Evolutionary conservation across 2,113 vertebrate species (phyloP), one percentile per base, ranked within the genome.

Genomic region (Pholis gunnellus): DNA sequence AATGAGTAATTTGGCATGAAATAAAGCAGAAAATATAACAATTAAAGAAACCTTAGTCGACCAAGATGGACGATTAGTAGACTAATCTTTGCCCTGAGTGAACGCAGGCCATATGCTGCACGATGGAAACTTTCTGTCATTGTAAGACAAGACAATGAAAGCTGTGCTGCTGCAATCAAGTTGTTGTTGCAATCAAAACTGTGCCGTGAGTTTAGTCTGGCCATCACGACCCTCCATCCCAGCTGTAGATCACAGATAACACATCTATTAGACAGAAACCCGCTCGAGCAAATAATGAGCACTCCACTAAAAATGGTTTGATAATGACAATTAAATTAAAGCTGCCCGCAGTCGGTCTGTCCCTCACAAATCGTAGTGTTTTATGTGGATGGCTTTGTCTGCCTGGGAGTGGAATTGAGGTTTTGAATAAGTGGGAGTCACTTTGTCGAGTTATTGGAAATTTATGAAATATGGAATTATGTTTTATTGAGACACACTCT

Each of bases 301-400:
- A 57, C 85, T 76, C 70, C 0, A 0, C 63, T 87, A 81, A 72
- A 86, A 89, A 86, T 81, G 56, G 81, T 72, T 87, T 91, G 85
- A 92, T 88, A 81, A 83, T 83, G 71, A 86, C 81, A 73, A 72
- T 84, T 89, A 77, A 76, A 87, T 86, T 65, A 34, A 82, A 88
- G 65, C 65, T 87, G 76, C 70, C 71, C 63, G 42, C 66, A 65
- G 66, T 54, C 69, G 77, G 79, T 83, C 46, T 73, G 78, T 74
- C 36, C 1, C 46, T 76, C 46, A 57, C 72, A 75, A 73, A 80
- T 83, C 25, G 46, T 36, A 27, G 38, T 70, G 31, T 83, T 78
- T 72, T 67, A 78, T 82, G 60, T 56, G 40, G 27, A 59, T 70
- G 29, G 15, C 31, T 75, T 81, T 74, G 44, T 57, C 27, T 69